A percentile compares a stretch with the other conserved stretches of the same genome.
phyloP scores from a whole-genome alignment of 2,888 invertebrate species.

The Azorinus chamasolen region DNA sequence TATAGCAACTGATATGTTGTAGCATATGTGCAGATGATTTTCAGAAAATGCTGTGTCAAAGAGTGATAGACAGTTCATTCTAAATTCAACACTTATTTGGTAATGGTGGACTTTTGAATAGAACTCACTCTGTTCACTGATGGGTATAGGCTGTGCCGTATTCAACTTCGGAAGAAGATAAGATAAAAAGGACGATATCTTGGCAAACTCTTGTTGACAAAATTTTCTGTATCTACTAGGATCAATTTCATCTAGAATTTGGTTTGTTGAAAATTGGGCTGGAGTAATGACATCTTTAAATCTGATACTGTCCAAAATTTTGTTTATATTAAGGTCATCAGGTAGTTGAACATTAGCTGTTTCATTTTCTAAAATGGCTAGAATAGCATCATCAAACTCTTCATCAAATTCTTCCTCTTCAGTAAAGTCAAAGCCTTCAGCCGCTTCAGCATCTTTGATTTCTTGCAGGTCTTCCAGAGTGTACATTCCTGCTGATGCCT shows the following conservation, averaged over 20 bases:
- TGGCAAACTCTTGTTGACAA: slow-evolving; percentile 20
- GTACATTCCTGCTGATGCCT: too few relatives aligned
- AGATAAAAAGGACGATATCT: slow-evolving; percentile 14
- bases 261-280: slow-evolving; percentile 24
- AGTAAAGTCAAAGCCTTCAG: slow-evolving; percentile 6
- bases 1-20: slow-evolving; percentile 24
- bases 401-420: slow-evolving; percentile 15
- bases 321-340: slow-evolving; percentile 13
- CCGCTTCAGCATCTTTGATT: not conserved
- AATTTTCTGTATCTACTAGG: slow-evolving; percentile 13
- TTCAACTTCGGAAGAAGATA: slow-evolving; percentile 8
- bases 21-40: slow-evolving; percentile 27
- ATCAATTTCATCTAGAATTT: slow-evolving; percentile 15
- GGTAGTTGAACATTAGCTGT: slow-evolving; percentile 18
- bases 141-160: slow-evolving; percentile 15
- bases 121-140: slow-evolving; percentile 17
- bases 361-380: slow-evolving; percentile 13
- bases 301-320: slow-evolving; percentile 22
- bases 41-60: slow-evolving; percentile 24
- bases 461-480: too few relatives aligned
- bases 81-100: slow-evolving; percentile 27
- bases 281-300: slow-evolving; percentile 12
- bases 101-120: slow-evolving; percentile 25
- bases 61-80: slow-evolving; percentile 16
- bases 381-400: slow-evolving; percentile 29